Percentiles rank a stretch among this genome's conserved stretches.
phyloP scores from a whole-genome alignment of 2,888 invertebrate species.

The Harpagoxenus sublaevis region DNA sequence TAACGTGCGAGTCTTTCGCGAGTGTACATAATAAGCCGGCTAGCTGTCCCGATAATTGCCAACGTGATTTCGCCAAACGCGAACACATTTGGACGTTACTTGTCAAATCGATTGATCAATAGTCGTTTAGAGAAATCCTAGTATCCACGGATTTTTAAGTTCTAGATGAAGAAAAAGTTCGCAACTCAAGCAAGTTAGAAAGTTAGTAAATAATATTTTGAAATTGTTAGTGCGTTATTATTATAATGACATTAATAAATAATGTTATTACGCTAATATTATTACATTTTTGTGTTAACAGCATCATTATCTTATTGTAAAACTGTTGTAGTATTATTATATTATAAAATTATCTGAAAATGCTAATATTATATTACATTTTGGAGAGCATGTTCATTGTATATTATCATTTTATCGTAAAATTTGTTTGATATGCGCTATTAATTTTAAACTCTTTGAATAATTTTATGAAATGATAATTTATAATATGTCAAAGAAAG shows the following conservation, averaged over 20 bases:
- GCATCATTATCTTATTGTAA: not conserved
- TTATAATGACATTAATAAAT: not conserved
- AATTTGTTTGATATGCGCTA: not conserved
- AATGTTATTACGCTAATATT: not conserved
- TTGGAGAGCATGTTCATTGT: not conserved
- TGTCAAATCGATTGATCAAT: not conserved
- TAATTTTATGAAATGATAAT: conserved; percentile 2
- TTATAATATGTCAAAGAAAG: not conserved
- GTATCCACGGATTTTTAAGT: not conserved
- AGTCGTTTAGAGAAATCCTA: not conserved
- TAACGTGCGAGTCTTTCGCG: conserved; percentile 68
- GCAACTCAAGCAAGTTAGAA: not conserved
- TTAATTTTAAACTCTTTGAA: conserved; percentile 3
- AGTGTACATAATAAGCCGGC: conserved; percentile 21
- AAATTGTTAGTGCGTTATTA: not conserved
- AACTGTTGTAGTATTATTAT: not conserved
- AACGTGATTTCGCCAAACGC: no score
- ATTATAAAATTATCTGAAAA: not conserved
- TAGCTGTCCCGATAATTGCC: conserved; percentile 24
- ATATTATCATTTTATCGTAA: not conserved
- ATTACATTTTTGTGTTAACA: not conserved
- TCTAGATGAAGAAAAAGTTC: not conserved
- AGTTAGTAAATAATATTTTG: not conserved
- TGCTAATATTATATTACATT: not conserved
- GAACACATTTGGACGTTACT: not conserved